phyloP scores from a whole-genome alignment of 2,797 vertebrate genomes.

The Petrocephalus sullivani region DNA sequence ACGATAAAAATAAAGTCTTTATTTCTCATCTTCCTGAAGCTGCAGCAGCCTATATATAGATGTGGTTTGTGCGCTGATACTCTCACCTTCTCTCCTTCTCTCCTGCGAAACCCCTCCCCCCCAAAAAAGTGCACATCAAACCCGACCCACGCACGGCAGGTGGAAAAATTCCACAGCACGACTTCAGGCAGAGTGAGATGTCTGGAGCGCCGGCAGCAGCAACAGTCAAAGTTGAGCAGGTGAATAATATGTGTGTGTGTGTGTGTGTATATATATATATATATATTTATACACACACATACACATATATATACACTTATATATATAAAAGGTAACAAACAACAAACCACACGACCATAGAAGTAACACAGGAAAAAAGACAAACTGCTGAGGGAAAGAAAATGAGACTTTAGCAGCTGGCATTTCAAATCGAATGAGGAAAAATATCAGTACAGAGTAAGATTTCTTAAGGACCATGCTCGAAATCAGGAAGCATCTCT shows the following conservation, averaged over 20 bases:
- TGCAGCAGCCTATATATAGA: slow-evolving; percentile 57
- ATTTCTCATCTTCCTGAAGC: slow-evolving; percentile 37
- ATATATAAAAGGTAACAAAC: background rate
- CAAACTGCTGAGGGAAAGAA: background rate
- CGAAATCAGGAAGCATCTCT: background rate
- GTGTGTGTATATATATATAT: background rate
- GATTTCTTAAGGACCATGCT: background rate
- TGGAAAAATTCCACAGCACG: slow-evolving; percentile 7
- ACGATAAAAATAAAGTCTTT: slow-evolving; percentile 17
- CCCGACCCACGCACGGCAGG: background rate
- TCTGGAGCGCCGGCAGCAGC: background rate
- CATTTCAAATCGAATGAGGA: background rate
- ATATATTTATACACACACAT: background rate
- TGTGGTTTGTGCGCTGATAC: slow-evolving; percentile 52
- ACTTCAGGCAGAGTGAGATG: background rate
- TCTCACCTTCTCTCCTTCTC: slow-evolving; percentile 34
- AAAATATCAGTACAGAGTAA: background rate
- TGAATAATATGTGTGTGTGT: background rate
- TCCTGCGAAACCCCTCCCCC: background rate
- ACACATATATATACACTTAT: too few relatives aligned
- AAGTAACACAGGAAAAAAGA: background rate
- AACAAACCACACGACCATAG: background rate
- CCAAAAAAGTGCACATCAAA: background rate
- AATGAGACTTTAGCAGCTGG: background rate
- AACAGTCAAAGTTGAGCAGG: background rate